Evolutionary conservation across 92 coral and sea anemone species (phyloP).

Genomic region (Micromussa lordhowensis): DNA sequence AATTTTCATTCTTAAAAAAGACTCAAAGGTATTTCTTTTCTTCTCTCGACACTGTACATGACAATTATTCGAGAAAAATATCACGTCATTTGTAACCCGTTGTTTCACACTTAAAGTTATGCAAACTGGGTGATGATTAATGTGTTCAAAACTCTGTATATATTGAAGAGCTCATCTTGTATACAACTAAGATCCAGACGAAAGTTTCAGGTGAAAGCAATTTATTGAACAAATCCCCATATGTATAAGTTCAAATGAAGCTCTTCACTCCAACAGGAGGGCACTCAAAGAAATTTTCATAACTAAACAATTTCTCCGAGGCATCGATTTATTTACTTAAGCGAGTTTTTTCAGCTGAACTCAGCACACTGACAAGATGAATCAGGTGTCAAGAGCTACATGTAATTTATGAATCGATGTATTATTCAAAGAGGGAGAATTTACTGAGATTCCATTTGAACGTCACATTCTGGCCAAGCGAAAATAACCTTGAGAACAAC

Average conservation of each 20-base stretch:
- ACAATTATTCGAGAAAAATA: not conserved
- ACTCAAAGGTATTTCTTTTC: not conserved
- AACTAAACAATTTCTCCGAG: not conserved
- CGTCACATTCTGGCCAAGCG: not conserved
- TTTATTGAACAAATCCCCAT: not conserved
- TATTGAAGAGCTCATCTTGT: not conserved
- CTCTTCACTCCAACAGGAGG: not conserved
- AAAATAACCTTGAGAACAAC: not conserved
- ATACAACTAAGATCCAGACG: not conserved
- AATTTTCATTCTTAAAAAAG: not conserved
- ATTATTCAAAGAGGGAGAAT: slow-evolving; percentile 8
- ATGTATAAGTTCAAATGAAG: not conserved
- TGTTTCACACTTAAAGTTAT: not conserved
- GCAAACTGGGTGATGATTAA: not conserved
- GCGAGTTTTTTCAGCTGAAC: not conserved
- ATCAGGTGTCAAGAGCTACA: not conserved
- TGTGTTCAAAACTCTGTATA: slow-evolving; percentile 11
- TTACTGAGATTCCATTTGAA: not conserved
- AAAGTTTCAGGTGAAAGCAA: not conserved
- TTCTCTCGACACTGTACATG: not conserved
- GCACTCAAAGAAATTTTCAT: not conserved
- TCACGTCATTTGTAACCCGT: not conserved
- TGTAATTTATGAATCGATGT: not conserved
- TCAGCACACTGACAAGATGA: not conserved
- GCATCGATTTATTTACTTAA: not conserved